Percentiles rank a stretch among this genome's conserved stretches.
Conservation (phyloP, 1,140 invertebrate genomes). For the Streblospio benedicti region DNA sequence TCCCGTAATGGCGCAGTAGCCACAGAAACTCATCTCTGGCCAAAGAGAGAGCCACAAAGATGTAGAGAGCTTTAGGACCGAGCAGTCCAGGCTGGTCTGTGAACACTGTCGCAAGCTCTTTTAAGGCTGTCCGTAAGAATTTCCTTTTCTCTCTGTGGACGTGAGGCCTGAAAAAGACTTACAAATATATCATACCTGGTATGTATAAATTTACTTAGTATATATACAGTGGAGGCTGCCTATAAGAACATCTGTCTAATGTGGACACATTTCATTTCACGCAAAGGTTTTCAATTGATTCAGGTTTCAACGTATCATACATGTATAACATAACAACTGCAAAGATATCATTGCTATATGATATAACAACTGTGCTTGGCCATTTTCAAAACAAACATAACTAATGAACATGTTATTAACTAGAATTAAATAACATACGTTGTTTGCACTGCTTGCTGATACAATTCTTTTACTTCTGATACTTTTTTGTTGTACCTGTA, state of each 20-base stretch:
- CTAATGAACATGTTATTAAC: conserved; percentile 1
- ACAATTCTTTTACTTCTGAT: conserved; percentile 88
- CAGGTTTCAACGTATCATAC: too few relatives aligned
- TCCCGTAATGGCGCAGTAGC: conserved; percentile 91
- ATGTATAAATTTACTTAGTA: too few relatives aligned
- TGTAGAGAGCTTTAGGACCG: conserved; percentile 91
- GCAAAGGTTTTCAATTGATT: too few relatives aligned
- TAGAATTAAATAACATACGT: conserved; percentile 51
- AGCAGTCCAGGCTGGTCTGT: conserved; percentile 95
- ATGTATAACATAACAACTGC: too few relatives aligned
- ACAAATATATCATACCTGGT: background rate
- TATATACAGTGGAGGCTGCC: too few relatives aligned
- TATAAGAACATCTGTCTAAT: too few relatives aligned
- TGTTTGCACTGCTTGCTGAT: conserved; percentile 78
- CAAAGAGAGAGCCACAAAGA: conserved; percentile 91
- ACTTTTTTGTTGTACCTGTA: conserved; percentile 75
- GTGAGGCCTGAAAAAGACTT: conserved; percentile 52
- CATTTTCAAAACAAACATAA: too few relatives aligned
- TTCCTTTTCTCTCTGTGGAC: conserved; percentile 90
- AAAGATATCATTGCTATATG: too few relatives aligned
- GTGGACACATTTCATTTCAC: too few relatives aligned
- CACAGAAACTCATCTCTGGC: conserved; percentile 94
- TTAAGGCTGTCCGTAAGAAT: conserved; percentile 87
- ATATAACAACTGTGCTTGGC: too few relatives aligned
- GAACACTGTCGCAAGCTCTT: conserved; percentile 88